Evolutionary conservation across 2,113 vertebrate genomes (phyloP), one percentile per base, ranked within the genome.

Genomic region (Thomomys bottae): DNA sequence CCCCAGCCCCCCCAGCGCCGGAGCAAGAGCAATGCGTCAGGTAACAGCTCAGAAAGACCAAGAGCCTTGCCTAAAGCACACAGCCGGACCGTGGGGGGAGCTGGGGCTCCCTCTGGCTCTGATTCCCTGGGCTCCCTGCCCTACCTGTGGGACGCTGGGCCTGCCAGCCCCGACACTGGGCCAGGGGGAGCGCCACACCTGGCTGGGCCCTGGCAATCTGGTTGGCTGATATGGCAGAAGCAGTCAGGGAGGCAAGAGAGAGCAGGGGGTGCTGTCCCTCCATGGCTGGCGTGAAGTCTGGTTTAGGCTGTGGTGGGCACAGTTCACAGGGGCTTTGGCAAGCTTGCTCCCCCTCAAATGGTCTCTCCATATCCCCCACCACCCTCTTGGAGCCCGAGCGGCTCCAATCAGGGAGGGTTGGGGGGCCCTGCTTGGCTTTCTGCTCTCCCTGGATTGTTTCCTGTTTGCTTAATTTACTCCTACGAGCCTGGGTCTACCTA

Each of bases 81-180:
- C 36, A 72, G 64, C 63, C 1, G 24, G 84, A 59, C 9, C 14
- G 9, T 28, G 17, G 32, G 12, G 8, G 38, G 32, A 0, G 1
- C 80, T 26, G 2, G 26, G 18, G 9, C 26, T n/a, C 40, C 32
- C 18, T 21, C 4, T 11, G 0, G 21, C 14, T 34, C 61, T 32
- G 68, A 63, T 7, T 1, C 20, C 4, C 40, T 6, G 2, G 36
- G 42, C n/a, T 61, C 32, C 5, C 42, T 30, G 6, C 23, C 8
- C 26, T 0, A 26, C 28, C 28, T 49, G 0, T 7, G 2, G 80
- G 61, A 20, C 12, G 8, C 28, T 14, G 30, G 9, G 8, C 0
- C 1, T 1, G 23, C 49, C 34, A 17, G 73, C 10, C 30, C 67
- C 64, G 79, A 10, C 2, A 24, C 9, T 24, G 18, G 38, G 23